Evolutionary conservation across 1,140 invertebrate genomes (phyloP), one percentile per base, ranked within the genome.

Genomic region (Mactra quadrangularis): DNA sequence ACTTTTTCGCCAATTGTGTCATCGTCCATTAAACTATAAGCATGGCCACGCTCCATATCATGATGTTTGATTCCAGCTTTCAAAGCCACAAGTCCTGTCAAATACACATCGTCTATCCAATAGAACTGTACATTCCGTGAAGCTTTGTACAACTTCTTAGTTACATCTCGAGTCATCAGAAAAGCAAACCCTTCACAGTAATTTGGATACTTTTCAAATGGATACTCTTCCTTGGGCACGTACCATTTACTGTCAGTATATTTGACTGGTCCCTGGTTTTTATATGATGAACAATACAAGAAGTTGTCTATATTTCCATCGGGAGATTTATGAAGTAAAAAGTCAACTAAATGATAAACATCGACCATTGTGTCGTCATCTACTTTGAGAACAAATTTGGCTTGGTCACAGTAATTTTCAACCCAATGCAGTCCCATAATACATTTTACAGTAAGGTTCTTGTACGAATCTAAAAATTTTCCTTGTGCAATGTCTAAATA

Each of bases 361-460:
- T 84, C 75, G 27, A 97, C 94, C 45, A 97, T 95, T 76, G 96
- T 96, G 90, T 98, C 97, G 91, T 98, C 97, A 91, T 98, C 97
- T 91, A 97, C 95, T 94, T 98, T 98, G 11, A 98, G 94, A 19
- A 98, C 94, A 87, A 95, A 97, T 75, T 95, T 93, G 0, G 95
- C 94, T 22, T 94, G 91, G 9, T 88, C 87, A 90, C 97, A 98
- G 84, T 94, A 93, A 11, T 91, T 92, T 0, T 94, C 89, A 0
- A 95, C 95, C 97, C 97, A 98, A 86, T 95, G 94, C 27, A 98
- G 90, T 0, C 96, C 97, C 96, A 97, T 97, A 0, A 97, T 89
- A 89, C 97, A 96, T 84, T 91, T 91, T 31, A 84, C 64, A 0
- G 87, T 91, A 11, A 91, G 81, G 81, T 90, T 90, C 25, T 70